Conservation (phyloP, 2,888 invertebrate species). For the Hyles lineata region DNA sequence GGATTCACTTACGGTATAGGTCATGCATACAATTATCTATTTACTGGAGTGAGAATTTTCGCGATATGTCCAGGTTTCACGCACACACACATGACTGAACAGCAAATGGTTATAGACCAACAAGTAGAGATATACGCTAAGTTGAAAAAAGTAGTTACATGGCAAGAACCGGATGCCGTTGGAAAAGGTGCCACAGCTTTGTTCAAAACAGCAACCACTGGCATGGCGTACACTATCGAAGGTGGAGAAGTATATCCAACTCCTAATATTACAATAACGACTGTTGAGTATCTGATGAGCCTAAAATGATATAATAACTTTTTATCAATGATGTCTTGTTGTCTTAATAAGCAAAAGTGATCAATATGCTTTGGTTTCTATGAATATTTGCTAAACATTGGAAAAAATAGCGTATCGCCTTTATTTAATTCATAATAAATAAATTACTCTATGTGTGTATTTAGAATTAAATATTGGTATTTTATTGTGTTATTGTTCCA, state of each 20-base stretch:
- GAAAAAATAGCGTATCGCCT: too few relatives aligned
- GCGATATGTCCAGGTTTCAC: slow-evolving; percentile 80
- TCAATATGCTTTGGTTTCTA: too few relatives aligned
- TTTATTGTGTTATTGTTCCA: too few relatives aligned
- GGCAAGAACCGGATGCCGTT: slow-evolving; percentile 45
- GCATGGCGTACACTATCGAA: slow-evolving; percentile 33
- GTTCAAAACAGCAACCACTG: slow-evolving; percentile 38
- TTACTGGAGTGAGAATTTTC: slow-evolving; percentile 74
- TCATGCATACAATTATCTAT: slow-evolving; percentile 63
- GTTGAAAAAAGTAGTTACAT: slow-evolving; percentile 38
- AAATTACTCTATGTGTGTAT: too few relatives aligned
- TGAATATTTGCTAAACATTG: too few relatives aligned
- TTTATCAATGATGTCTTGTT: too few relatives aligned
- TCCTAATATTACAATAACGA: too few relatives aligned
- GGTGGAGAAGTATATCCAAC: background rate
- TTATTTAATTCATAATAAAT: too few relatives aligned
- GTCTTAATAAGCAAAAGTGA: too few relatives aligned
- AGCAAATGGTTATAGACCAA: slow-evolving; percentile 28
- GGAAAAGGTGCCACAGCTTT: slow-evolving; percentile 39
- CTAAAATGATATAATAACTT: background rate
- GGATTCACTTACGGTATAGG: slow-evolving; percentile 75
- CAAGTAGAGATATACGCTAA: slow-evolving; percentile 35
- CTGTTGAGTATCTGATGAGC: background rate
- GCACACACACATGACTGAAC: slow-evolving; percentile 55
- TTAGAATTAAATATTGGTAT: too few relatives aligned